Evolutionary conservation across 1,140 invertebrate genomes (phyloP).

Genomic region (Brachystomella parvula): DNA sequence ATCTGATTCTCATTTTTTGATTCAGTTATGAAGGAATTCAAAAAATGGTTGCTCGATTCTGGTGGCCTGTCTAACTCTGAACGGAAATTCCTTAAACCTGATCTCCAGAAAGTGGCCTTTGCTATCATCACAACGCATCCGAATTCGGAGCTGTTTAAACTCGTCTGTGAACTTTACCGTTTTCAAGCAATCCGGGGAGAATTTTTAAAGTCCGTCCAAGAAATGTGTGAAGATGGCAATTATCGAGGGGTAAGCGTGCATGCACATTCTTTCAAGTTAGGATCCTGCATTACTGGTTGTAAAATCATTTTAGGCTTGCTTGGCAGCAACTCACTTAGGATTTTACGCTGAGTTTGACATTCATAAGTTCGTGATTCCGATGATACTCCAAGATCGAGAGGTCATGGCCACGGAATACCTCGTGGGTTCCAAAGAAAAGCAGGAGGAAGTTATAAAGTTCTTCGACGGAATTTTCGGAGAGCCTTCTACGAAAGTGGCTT

Average conservation of each 20-base stretch:
- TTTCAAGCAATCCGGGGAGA: constrained; percentile 47
- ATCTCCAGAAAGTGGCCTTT: too few species aligned
- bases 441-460: constrained; percentile 51
- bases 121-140: too few species aligned
- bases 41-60: too few species aligned
- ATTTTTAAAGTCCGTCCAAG: constrained; percentile 49
- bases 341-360: constrained; percentile 56
- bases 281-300: constrained; percentile 32
- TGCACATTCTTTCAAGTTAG: neutral
- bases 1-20: too few species aligned
- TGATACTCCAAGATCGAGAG: constrained; percentile 64
- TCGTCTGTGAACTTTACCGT: too few species aligned
- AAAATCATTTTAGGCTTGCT: constrained; percentile 49
- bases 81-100: too few species aligned
- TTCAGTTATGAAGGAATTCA: too few species aligned
- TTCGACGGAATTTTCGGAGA: constrained; percentile 47
- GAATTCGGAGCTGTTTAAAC: too few species aligned
- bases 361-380: constrained; percentile 58
- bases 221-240: constrained; percentile 48
- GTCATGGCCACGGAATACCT: constrained; percentile 60
- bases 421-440: constrained; percentile 50
- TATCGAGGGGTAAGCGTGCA: constrained; percentile 51
- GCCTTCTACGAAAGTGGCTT: neutral
- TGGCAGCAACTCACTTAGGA: constrained; percentile 53
- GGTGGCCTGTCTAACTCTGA: too few species aligned